Conservation (phyloP, 2,888 invertebrate genomes). For the Brenthis ino region DNA sequence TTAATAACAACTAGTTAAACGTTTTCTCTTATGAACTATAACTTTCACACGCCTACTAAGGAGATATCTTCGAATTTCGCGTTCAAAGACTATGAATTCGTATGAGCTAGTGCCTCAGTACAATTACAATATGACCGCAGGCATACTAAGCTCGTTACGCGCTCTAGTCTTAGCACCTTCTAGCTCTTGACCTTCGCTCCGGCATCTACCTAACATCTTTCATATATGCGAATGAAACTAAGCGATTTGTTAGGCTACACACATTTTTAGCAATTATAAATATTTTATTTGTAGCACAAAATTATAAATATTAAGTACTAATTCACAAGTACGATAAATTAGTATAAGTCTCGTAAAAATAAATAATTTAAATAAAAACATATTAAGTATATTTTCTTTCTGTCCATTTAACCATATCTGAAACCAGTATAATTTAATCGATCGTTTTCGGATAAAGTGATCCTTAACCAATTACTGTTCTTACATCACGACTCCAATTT, state of each 20-base stretch:
- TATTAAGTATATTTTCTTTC: no score
- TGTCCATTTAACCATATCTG: not conserved
- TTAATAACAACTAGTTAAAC: conserved; percentile 30
- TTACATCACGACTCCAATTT: conserved; percentile 74
- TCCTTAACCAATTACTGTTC: conserved; percentile 49
- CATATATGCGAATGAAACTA: not conserved
- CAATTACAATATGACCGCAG: conserved; percentile 67
- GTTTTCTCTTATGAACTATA: conserved; percentile 29
- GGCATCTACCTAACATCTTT: not conserved
- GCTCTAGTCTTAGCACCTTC: conserved; percentile 45
- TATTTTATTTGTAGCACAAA: no score
- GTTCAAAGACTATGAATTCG: conserved; percentile 36
- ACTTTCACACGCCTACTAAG: conserved; percentile 41
- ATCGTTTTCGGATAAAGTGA: conserved; percentile 52
- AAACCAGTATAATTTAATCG: conserved; percentile 42
- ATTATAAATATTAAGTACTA: no score
- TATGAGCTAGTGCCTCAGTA: conserved; percentile 44
- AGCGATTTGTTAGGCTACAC: not conserved
- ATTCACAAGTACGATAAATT: no score
- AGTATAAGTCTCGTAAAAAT: no score
- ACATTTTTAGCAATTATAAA: no score
- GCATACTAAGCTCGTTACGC: conserved; percentile 58
- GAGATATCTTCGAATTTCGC: conserved; percentile 36
- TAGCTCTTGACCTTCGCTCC: conserved; percentile 39
- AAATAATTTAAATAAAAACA: no score